Evolutionary conservation across 2,797 vertebrate genomes (phyloP).

Genomic region (Lithobates pipiens): DNA sequence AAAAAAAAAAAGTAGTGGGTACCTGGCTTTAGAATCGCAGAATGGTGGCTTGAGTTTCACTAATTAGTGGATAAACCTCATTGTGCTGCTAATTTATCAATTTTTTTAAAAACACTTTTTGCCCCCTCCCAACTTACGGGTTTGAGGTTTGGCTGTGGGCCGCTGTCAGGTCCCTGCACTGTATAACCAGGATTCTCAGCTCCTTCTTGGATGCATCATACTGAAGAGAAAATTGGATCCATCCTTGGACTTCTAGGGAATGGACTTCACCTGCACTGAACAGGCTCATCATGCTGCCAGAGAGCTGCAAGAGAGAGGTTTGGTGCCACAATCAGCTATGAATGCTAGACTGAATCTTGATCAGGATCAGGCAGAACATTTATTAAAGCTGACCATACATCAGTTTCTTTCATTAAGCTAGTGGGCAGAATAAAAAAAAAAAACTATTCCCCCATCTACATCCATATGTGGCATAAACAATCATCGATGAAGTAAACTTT

Average conservation of each 20-base stretch:
- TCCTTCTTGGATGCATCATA: constrained; percentile 82
- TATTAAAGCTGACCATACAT: too few species aligned
- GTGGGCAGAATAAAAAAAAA: too few species aligned
- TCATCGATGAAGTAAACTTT: too few species aligned
- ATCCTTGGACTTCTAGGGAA: constrained; percentile 84
- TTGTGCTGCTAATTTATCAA: background rate
- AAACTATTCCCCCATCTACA: too few species aligned
- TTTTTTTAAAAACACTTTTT: background rate
- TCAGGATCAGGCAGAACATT: too few species aligned
- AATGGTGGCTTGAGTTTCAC: too few species aligned
- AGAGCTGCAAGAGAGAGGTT: constrained; percentile 76
- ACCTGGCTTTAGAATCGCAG: too few species aligned
- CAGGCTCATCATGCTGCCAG: constrained; percentile 91
- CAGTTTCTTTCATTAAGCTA: too few species aligned
- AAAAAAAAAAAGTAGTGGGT: too few species aligned
- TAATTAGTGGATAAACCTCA: too few species aligned
- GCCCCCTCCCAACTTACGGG: constrained; percentile 81
- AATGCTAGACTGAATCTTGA: background rate
- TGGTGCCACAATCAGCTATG: background rate
- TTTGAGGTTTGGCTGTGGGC: constrained; percentile 87
- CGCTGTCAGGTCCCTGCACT: constrained; percentile 87
- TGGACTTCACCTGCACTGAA: constrained; percentile 88
- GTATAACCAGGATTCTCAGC: constrained; percentile 83
- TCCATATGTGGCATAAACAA: too few species aligned
- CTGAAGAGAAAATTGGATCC: constrained; percentile 84